Base-by-base conservation (phyloP, 2,113 vertebrate species). In the Hypocryptadius cinnamomeus region DNA sequence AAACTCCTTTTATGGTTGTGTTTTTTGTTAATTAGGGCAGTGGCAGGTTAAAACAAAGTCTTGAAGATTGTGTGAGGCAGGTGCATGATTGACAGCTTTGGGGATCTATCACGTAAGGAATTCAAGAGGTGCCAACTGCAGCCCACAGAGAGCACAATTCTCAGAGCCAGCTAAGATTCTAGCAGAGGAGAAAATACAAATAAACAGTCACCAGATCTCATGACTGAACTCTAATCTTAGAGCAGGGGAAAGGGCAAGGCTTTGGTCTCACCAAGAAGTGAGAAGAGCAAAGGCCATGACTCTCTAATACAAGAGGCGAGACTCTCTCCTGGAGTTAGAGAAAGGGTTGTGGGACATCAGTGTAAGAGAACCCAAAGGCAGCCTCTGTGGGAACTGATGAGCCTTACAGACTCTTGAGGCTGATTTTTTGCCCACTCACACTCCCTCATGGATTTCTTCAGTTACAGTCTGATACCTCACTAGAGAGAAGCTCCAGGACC, bases 91-190 rank as follows among this genome's bases (percentile, higher is more conserved):
- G 3, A 17, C 35, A 11, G 40, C 44, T 48, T 21, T 47, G 64
- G 35, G 54, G 17, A 39, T 13, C 24, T 76, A 42, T 47, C 33
- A 17, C 0, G 0, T 1, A 8, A 22, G 22, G 21, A 57, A 3
- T 9, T 27, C 31, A 15, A 6, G 17, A n/a, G 37, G 21, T 60
- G 30, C 33, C 33, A 30, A 5, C 44, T 51, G 69, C 33, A 27
- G 11, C 23, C 45, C 3, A 1, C 21, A 33, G 51, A 66, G 42
- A 59, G 68, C 30, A 18, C 77, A n/a, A 9, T 85, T 71, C 37
- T 78, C n/a, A 44, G 45, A 78, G 37, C 18, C 40, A 24, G 30
- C 39, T 50, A 48, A 24, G 50, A 33, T 56, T 78, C 30, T 72
- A 35, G 35, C 15, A 51, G 53, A 21, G 44, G 9, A 30, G 42